phyloP scores from a whole-genome alignment of 1,140 invertebrate genomes.

The Hermetia illucens region DNA sequence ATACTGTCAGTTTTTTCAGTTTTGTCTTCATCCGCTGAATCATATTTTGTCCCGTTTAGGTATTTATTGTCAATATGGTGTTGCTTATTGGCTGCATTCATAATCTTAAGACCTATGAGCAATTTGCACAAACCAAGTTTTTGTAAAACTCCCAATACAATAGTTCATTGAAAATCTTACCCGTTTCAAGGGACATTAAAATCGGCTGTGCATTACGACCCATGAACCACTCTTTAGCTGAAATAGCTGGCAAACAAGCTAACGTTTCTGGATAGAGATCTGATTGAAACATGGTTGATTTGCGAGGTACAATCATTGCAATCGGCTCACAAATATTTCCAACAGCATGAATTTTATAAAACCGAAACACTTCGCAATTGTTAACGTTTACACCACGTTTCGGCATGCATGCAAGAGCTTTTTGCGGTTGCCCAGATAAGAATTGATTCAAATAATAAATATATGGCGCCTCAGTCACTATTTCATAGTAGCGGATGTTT shows the following conservation, averaged over 20 bases:
- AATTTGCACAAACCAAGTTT: no score
- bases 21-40: constrained; percentile 1
- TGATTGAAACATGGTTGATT: constrained; percentile 40
- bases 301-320: constrained; percentile 87
- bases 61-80: neutral
- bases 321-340: constrained; percentile 79
- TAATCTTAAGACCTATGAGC: neutral
- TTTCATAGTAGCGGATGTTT: constrained; percentile 89
- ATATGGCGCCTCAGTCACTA: constrained; percentile 70
- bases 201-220: constrained; percentile 70
- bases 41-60: neutral
- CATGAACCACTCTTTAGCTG: constrained; percentile 72
- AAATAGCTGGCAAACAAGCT: constrained; percentile 63
- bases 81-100: neutral
- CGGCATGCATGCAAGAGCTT: constrained; percentile 78
- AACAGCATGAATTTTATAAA: constrained; percentile 85
- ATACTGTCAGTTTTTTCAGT: neutral
- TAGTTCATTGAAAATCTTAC: neutral
- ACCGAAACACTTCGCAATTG: constrained; percentile 76
- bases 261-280: constrained; percentile 89
- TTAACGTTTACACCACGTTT: constrained; percentile 77
- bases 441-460: constrained; percentile 84
- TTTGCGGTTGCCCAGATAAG: constrained; percentile 74
- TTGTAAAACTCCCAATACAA: no score
- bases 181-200: constrained; percentile 67